phyloP scores from a whole-genome alignment of 2,113 vertebrate species.

The Lontra canadensis region DNA sequence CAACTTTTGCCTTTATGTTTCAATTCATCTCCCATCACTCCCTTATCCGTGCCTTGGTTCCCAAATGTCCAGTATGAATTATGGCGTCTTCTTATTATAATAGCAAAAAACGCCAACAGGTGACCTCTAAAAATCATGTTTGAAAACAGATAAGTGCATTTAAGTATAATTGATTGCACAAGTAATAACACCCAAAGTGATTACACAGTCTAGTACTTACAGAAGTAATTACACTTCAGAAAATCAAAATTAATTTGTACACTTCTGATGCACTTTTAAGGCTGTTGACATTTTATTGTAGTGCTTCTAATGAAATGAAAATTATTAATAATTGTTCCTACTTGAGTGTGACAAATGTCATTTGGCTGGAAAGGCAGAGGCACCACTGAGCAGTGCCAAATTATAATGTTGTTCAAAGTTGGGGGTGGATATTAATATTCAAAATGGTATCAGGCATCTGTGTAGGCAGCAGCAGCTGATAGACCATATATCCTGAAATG shows the following conservation, averaged over 20 bases:
- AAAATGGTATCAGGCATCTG: not conserved
- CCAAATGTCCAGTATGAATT: not conserved
- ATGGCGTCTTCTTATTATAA: not conserved
- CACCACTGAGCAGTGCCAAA: conserved; percentile 63
- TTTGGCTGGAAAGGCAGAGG: conserved; percentile 79
- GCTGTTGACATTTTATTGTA: conserved; percentile 91
- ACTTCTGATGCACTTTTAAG: conserved; percentile 84
- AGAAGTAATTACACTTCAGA: conserved; percentile 88
- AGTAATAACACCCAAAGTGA: conserved; percentile 83
- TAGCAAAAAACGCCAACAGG: conserved; percentile 50
- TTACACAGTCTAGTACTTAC: conserved; percentile 86
- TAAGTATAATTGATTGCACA: conserved; percentile 85
- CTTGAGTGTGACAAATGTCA: conserved; percentile 88
- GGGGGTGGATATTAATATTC: conserved; percentile 58
- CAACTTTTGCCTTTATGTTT: not conserved
- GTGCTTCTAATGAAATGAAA: conserved; percentile 88
- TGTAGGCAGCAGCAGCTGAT: not conserved
- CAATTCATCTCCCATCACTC: not conserved
- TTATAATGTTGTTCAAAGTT: conserved; percentile 33
- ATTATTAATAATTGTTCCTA: conserved; percentile 89
- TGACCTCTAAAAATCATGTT: conserved; percentile 84
- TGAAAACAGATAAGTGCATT: conserved; percentile 83
- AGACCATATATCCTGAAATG: not conserved
- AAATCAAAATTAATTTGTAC: conserved; percentile 91
- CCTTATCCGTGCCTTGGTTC: fast-evolving